Base-by-base conservation (phyloP, 30 jellyfish, hydroid and myxozoan genomes). In the Pseudorhiza aurosa region DNA sequence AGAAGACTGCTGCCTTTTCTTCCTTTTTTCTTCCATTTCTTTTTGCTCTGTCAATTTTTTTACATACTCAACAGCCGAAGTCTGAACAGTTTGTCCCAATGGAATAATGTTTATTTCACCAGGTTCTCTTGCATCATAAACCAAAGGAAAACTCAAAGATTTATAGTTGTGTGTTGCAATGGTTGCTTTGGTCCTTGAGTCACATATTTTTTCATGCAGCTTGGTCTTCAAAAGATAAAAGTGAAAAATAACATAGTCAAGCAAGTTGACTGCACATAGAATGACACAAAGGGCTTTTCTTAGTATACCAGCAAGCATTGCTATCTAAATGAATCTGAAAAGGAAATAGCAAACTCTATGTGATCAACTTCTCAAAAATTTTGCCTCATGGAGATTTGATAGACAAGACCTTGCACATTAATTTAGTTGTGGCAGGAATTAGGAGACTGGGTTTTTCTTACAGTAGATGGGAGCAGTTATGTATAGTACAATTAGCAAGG, bases 131-230 rank as follows among this genome's bases (percentile, higher is more conserved):
- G 88, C 97, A 50, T 76, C 85, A 72, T 65, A 88, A 25, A 49
- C 72, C 75, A 88, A 72, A n/a, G 97, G 97, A 40, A 72, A 81
- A 1, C 11, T 46, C 21, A 88, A 31, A 14, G 49, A 45, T 57
- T 43, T 65, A 1, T 18, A 22, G 68, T 43, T 88, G 63, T 88
- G 97, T 9, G 97, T 88, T 10, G 97, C 97, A 40, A 88, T 88
- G n/a, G 97, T 88, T 40, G 97, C 95, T 1, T 42, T 81, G 7
- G 97, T 88, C 60, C 97, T 77, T 76, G 81, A 71, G 29, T 76
- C 90, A 70, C 97, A 81, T 17, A 69, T 84, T 22, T 77, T 72
- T 14, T 88, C 97, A 65, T 88, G 97, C 18, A 82, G 77, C 77
- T 88, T 88, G 5, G 97, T 81, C 97, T 88, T 19, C 12, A 64